Conservation (phyloP, 2,888 invertebrate genomes). For the Drosophila neutralis region DNA sequence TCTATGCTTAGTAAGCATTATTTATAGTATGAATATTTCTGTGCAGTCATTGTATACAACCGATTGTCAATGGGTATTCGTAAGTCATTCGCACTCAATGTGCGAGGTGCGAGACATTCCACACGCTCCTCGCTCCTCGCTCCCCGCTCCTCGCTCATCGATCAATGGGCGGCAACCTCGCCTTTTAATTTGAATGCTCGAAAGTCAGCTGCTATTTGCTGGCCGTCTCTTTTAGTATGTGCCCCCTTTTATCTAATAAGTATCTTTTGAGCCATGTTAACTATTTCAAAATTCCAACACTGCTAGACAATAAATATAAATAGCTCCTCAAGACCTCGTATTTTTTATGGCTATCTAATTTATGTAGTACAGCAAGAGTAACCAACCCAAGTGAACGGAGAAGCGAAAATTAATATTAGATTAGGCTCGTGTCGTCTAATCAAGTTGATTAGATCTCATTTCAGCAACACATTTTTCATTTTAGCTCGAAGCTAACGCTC, state of each 20-base stretch:
- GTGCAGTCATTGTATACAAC: background rate
- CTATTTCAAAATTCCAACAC: conserved; percentile 40
- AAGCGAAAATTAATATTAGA: background rate
- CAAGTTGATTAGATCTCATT: conserved; percentile 1
- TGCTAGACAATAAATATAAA: conserved; percentile 46
- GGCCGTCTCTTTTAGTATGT: background rate
- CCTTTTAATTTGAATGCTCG: conserved; percentile 28
- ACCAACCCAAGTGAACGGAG: background rate
- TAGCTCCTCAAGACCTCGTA: conserved; percentile 19
- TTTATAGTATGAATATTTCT: background rate
- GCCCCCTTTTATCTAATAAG: conserved; percentile 16
- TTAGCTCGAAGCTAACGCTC: background rate
- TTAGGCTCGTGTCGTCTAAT: background rate
- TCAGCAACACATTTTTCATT: background rate
- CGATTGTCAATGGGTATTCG: background rate
- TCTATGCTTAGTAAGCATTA: background rate
- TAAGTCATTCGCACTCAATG: background rate
- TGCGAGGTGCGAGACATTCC: conserved; percentile 19
- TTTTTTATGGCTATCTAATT: conserved; percentile 13
- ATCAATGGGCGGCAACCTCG: conserved; percentile 25
- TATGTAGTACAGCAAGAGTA: conserved; percentile 7
- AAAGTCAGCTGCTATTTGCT: conserved; percentile 1
- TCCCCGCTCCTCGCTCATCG: conserved; percentile 1
- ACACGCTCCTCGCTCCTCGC: background rate
- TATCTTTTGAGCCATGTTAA: conserved; percentile 31